Percentiles rank a stretch among this genome's conserved stretches.
These are phyloP conservation scores for Athalia rosae DNA, from an alignment of 2,888 invertebrate species.

Conservation along the genomic window DNA sequence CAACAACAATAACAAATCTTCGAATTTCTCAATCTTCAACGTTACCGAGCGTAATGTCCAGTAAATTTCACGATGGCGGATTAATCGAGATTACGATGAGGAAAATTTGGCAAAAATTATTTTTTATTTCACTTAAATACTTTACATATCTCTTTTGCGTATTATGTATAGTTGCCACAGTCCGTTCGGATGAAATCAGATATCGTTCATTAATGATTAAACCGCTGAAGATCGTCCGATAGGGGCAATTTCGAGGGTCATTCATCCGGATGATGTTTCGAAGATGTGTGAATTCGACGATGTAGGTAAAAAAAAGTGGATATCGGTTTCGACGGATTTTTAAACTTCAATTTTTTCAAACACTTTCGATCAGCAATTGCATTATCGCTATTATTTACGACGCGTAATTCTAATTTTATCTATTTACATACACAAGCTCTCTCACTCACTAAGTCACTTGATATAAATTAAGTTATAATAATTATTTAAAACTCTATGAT, in stretches of 20 bases:
- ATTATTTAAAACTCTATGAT: constrained; percentile 54
- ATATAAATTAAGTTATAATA: constrained; percentile 55
- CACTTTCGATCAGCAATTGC: constrained; percentile 29
- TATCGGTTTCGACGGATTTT: not conserved
- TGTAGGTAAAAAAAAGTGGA: too few species aligned
- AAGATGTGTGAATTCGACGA: not conserved
- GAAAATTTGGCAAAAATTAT: constrained; percentile 30
- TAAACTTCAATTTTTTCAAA: not conserved
- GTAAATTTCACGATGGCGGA: constrained; percentile 9
- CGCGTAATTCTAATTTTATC: constrained; percentile 37
- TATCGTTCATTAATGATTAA: not conserved
- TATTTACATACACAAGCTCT: constrained; percentile 43
- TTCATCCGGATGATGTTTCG: not conserved
- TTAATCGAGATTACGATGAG: not conserved
- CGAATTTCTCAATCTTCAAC: not conserved
- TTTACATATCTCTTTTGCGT: not conserved
- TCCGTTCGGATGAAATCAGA: not conserved
- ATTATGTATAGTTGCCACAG: constrained; percentile 22
- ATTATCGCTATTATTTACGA: constrained; percentile 34
- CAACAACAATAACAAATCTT: constrained; percentile 50
- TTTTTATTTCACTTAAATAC: constrained; percentile 45
- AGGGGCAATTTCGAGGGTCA: not conserved
- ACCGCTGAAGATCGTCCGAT: too few species aligned
- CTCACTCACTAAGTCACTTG: constrained; percentile 49
- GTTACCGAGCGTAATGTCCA: not conserved